These are phyloP conservation scores for Papilio protenor DNA, from an alignment of 2,888 invertebrate species.

Conservation along the genomic window DNA sequence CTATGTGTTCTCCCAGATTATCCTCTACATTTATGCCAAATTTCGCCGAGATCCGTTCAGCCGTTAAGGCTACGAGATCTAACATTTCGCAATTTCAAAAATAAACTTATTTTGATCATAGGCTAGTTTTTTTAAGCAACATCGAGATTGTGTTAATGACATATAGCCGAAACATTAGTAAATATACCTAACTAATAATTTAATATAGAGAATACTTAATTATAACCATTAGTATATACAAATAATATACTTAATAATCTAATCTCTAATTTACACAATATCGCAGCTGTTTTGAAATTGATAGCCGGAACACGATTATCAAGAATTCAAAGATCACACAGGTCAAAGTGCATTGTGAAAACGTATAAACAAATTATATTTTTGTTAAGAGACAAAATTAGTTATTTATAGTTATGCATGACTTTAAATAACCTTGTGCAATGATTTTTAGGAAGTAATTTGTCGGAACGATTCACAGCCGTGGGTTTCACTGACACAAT, in stretches of 20 bases:
- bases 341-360: not conserved
- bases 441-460: constrained; percentile 3
- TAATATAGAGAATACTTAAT: too few relatives aligned
- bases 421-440: constrained; percentile 1
- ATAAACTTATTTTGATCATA: too few relatives aligned
- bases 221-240: not conserved
- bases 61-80: too few relatives aligned
- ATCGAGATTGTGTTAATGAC: too few relatives aligned
- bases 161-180: too few relatives aligned
- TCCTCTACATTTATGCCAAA: not conserved
- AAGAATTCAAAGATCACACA: constrained; percentile 2
- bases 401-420: not conserved
- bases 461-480: not conserved
- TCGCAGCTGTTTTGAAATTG: not conserved
- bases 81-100: too few relatives aligned
- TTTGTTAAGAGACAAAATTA: not conserved
- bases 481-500: too few relatives aligned
- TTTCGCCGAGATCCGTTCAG: too few relatives aligned
- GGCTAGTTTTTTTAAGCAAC: too few relatives aligned
- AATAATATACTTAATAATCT: not conserved
- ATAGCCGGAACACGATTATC: not conserved
- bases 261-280: not conserved
- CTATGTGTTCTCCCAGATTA: too few relatives aligned
- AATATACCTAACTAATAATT: too few relatives aligned
- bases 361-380: not conserved